These are phyloP conservation scores for Lepidocyrtoides sp. DNA, from an alignment of 2,888 invertebrate genomes.

Conservation along the genomic window DNA sequence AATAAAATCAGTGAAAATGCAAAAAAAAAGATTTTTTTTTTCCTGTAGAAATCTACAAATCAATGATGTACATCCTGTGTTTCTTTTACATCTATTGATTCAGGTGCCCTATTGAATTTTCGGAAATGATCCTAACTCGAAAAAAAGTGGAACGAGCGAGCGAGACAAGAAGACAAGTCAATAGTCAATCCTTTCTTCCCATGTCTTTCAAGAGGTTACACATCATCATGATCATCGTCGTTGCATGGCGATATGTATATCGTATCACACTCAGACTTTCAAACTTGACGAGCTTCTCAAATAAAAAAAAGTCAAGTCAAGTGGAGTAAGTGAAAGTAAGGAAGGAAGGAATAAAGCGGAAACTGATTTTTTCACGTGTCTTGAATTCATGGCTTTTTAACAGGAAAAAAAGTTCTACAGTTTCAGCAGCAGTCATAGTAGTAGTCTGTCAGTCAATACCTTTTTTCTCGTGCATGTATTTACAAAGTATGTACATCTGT, in stretches of 20 bases:
- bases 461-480: too few relatives aligned
- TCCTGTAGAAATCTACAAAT: neutral
- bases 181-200: neutral
- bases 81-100: too few relatives aligned
- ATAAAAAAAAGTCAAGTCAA: too few relatives aligned
- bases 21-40: neutral
- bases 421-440: too few relatives aligned
- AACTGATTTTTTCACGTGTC: neutral
- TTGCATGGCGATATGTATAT: too few relatives aligned
- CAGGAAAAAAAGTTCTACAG: too few relatives aligned
- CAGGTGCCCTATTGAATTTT: neutral
- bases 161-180: too few relatives aligned
- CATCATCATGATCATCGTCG: neutral
- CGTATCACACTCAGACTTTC: neutral
- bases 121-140: neutral
- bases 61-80: neutral
- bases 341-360: neutral
- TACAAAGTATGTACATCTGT: too few relatives aligned
- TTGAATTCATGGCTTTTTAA: neutral
- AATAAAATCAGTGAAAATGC: neutral
- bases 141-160: constrained; percentile 21
- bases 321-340: neutral
- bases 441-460: neutral
- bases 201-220: neutral
- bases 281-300: neutral